A percentile compares a stretch with the other conserved stretches of the same genome.
These are phyloP conservation scores for Aphelenchoides avenae DNA, from an alignment of 1,140 invertebrate species.

Conservation along the genomic window DNA sequence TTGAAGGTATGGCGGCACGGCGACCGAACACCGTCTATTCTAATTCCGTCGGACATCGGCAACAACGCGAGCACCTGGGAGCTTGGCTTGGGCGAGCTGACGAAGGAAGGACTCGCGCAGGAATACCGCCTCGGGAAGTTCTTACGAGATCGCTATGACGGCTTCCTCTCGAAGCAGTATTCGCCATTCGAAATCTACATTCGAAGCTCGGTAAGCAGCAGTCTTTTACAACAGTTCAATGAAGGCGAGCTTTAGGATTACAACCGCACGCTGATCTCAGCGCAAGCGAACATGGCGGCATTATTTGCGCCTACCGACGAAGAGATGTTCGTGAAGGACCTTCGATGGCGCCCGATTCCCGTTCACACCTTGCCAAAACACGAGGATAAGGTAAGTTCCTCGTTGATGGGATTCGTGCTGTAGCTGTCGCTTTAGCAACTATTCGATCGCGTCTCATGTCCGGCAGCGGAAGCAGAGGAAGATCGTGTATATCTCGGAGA, in stretches of 20 bases:
- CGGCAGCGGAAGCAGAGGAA: constrained; percentile 29
- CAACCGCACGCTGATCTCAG: constrained; percentile 59
- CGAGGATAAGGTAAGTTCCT: constrained; percentile 37
- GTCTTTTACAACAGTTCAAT: too few relatives aligned
- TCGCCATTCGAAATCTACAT: constrained; percentile 39
- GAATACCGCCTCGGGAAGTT: constrained; percentile 50
- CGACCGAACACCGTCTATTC: constrained; percentile 47
- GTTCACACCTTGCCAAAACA: constrained; percentile 56
- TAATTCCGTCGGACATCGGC: constrained; percentile 41
- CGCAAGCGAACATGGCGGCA: constrained; percentile 59
- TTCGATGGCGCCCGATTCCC: constrained; percentile 60
- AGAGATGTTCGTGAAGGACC: constrained; percentile 38
- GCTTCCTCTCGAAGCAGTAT: constrained; percentile 45
- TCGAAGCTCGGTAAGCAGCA: constrained; percentile 3
- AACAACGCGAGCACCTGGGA: constrained; percentile 42
- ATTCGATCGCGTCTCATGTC: constrained; percentile 26
- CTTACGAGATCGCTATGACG: constrained; percentile 46
- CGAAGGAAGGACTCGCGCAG: constrained; percentile 42
- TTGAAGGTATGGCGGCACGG: constrained; percentile 58
- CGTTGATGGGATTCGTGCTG: constrained; percentile 12
- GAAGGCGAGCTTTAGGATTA: constrained; percentile 53
- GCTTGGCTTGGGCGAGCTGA: constrained; percentile 53
- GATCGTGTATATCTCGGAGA: constrained; percentile 20
- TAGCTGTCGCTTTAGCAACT: constrained; percentile 30
- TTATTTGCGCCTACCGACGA: constrained; percentile 44